Conservation (phyloP, 2,797 vertebrate genomes). For the Gadopsis marmoratus region DNA sequence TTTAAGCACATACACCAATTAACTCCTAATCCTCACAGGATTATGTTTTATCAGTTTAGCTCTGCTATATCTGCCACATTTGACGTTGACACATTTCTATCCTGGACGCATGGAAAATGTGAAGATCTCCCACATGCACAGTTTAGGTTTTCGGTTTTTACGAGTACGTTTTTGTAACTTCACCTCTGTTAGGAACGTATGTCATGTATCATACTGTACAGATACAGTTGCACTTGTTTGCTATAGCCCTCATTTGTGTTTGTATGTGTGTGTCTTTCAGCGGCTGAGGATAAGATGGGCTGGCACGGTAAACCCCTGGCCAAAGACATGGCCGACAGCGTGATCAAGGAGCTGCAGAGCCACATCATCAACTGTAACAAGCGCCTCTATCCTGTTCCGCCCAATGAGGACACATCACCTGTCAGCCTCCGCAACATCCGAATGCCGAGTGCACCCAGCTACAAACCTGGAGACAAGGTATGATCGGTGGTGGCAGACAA, state of each 20-base stretch:
- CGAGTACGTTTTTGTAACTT: neutral
- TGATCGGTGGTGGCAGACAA: neutral
- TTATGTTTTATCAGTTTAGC: neutral
- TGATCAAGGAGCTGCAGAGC: conserved; percentile 90
- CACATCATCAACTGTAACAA: conserved; percentile 92
- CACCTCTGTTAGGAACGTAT: neutral
- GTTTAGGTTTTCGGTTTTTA: neutral
- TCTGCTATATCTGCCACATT: neutral
- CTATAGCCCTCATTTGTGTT: neutral
- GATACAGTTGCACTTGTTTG: neutral
- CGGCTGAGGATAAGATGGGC: conserved; percentile 93
- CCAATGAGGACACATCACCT: conserved; percentile 87
- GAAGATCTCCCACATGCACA: neutral
- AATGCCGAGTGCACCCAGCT: conserved; percentile 92
- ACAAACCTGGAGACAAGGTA: conserved; percentile 95
- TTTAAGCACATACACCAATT: neutral
- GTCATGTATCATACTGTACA: neutral
- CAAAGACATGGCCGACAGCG: conserved; percentile 92
- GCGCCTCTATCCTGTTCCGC: conserved; percentile 89
- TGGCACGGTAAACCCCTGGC: conserved; percentile 96
- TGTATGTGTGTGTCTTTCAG: conserved; percentile 71
- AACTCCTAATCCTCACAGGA: neutral
- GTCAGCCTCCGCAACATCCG: conserved; percentile 90
- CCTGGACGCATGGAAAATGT: neutral
- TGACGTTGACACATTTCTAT: too few relatives aligned